phyloP scores from a whole-genome alignment of 2,888 invertebrate genomes.

The Napeogenes sylphis region DNA sequence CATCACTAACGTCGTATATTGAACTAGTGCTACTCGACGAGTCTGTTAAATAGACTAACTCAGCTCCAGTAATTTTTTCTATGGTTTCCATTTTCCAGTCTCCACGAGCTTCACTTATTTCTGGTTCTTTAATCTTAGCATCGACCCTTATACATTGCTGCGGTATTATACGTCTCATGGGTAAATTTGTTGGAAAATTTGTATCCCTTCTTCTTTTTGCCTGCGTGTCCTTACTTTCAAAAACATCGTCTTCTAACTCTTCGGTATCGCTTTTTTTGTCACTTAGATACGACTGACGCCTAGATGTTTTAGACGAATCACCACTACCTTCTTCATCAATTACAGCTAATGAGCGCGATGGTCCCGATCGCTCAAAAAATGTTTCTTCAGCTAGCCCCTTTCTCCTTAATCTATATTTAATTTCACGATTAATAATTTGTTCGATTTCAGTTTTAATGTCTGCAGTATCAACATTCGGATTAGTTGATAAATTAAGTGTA shows the following conservation, averaged over 20 bases:
- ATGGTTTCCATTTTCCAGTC: slow-evolving; percentile 72
- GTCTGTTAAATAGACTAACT: slow-evolving; percentile 83
- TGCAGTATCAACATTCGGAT: slow-evolving; percentile 56
- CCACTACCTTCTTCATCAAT: slow-evolving; percentile 87
- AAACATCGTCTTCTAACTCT: slow-evolving; percentile 73
- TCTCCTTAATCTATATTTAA: slow-evolving; percentile 62
- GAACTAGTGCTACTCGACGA: slow-evolving; percentile 81
- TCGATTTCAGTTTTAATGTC: slow-evolving; percentile 71
- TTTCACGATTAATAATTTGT: slow-evolving; percentile 65
- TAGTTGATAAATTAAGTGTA: slow-evolving; percentile 74
- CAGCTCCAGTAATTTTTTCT: slow-evolving; percentile 78
- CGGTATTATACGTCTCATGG: slow-evolving; percentile 56
- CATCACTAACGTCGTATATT: slow-evolving; percentile 73
- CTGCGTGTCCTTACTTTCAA: slow-evolving; percentile 52
- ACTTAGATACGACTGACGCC: slow-evolving; percentile 73
- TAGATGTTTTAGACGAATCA: slow-evolving; percentile 79
- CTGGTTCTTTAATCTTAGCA: slow-evolving; percentile 77
- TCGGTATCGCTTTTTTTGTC: slow-evolving; percentile 69
- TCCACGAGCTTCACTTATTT: slow-evolving; percentile 77
- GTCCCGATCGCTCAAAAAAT: slow-evolving; percentile 68
- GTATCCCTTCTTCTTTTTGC: slow-evolving; percentile 12
- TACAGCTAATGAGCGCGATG: slow-evolving; percentile 84
- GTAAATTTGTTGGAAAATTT: slow-evolving; percentile 42
- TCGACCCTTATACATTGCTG: slow-evolving; percentile 79
- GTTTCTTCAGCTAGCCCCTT: slow-evolving; percentile 64